These are phyloP conservation scores for Channa argus DNA, from an alignment of 2,113 vertebrate species.

Conservation along the genomic window DNA sequence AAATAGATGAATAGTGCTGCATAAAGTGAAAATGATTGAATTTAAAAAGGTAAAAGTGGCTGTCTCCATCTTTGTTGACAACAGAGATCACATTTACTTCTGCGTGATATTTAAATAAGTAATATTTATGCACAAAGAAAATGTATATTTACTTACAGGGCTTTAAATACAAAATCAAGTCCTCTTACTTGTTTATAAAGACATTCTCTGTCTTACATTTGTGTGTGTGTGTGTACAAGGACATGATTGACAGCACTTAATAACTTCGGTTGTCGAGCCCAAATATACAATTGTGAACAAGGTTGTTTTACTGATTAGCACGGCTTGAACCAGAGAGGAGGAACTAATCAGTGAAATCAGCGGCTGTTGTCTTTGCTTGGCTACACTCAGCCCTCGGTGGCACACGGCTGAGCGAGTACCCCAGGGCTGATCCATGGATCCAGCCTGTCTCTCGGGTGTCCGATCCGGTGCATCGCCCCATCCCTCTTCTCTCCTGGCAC, in stretches of 20 bases:
- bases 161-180: slow-evolving; percentile 16
- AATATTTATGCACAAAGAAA: slow-evolving; percentile 41
- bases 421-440: slow-evolving; percentile 41
- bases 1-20: slow-evolving; percentile 13
- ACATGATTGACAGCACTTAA: slow-evolving; percentile 48
- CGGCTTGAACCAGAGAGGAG: slow-evolving; percentile 47
- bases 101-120: slow-evolving; percentile 26
- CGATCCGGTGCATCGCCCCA: slow-evolving; percentile 34
- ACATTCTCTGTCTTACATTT: not conserved
- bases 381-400: slow-evolving; percentile 53
- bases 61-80: slow-evolving; percentile 32
- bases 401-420: slow-evolving; percentile 47
- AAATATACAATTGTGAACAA: slow-evolving; percentile 47
- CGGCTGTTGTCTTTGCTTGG: slow-evolving; percentile 65
- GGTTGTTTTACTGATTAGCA: slow-evolving; percentile 66
- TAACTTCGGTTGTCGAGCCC: slow-evolving; percentile 37
- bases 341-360: slow-evolving; percentile 69
- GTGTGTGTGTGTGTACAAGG: slow-evolving; percentile 1
- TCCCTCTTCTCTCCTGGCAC: slow-evolving; percentile 16
- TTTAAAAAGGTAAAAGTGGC: slow-evolving; percentile 31
- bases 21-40: slow-evolving; percentile 23
- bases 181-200: slow-evolving; percentile 15
- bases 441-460: slow-evolving; percentile 45
- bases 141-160: slow-evolving; percentile 20
- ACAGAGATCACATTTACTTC: slow-evolving; percentile 23